Evolutionary conservation across 2,888 invertebrate species (phyloP).

Genomic region (Oscheius sp.): DNA sequence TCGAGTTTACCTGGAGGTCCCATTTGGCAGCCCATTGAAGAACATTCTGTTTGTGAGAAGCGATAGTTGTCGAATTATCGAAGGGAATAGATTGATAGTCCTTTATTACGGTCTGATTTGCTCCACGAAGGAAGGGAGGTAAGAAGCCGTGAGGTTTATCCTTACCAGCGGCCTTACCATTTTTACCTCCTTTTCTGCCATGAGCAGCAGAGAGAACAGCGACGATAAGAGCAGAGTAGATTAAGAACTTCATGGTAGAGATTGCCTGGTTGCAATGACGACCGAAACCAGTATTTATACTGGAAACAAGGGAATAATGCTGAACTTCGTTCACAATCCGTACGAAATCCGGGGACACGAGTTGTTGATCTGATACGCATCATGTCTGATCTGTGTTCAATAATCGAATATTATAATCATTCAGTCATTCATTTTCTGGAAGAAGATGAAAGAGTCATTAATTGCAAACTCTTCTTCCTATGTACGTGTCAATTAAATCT

Average conservation of each 20-base stretch:
- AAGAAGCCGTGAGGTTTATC: too few species aligned
- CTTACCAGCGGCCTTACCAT: background rate
- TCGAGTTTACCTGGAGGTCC: background rate
- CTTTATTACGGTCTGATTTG: background rate
- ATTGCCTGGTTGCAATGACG: too few species aligned
- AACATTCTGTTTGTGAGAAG: background rate
- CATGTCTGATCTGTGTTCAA: background rate
- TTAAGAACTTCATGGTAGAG: background rate
- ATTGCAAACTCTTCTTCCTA: too few species aligned
- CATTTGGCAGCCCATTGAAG: slow-evolving; percentile 4
- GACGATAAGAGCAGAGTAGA: background rate
- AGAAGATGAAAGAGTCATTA: too few species aligned
- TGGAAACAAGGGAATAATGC: background rate
- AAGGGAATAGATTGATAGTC: background rate
- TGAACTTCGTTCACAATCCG: slow-evolving; percentile 9
- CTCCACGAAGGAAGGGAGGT: background rate
- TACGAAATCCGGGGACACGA: background rate
- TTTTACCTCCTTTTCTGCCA: background rate
- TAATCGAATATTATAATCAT: too few species aligned
- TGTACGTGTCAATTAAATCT: too few species aligned
- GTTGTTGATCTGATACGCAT: background rate
- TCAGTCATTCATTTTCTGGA: too few species aligned
- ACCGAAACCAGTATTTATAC: background rate
- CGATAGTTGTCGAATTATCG: background rate
- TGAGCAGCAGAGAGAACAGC: background rate